Base-by-base conservation (phyloP, 1,140 invertebrate genomes). In the Amphibalanus amphitrite region DNA sequence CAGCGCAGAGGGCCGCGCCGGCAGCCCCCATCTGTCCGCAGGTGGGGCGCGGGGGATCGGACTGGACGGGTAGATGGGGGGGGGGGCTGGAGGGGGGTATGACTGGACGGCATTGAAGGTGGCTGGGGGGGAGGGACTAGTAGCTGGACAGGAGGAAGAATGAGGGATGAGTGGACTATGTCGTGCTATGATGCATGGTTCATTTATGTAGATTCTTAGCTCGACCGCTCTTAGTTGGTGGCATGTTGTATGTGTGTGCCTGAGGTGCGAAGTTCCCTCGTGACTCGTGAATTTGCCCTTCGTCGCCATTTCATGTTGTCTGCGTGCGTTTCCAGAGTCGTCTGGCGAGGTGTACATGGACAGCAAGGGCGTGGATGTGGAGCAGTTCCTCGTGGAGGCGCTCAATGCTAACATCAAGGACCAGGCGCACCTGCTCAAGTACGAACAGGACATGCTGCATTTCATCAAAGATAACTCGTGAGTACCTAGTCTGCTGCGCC, bases 341-440 rank as follows among this genome's bases (percentile, higher is more conserved):
- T 93, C 89, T 79, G 86, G 86, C 30, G 92, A 95, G 74, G 64
- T 65, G 26, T 84, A 84, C 73, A 84, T 81, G 71, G 90, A 92
- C 77, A 88, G 86, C 71, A 89, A 89, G 71, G 89, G 90, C 28
- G 86, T 88, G 47, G 91, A 97, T 81, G 80, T 96, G 71, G 86
- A 90, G 68, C 85, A 87, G 70, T 97, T 97, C 79, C 91, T 97
- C 71, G 88, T 88, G 40, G 90, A 92, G 70, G 95, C 93, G 0
- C 83, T 97, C 70, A 93, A 95, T 80, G 90, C 92, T 78, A 94
- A 91, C 80, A 79, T 85, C 84, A 91, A 93, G 77, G 93, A 97
- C 81, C 82, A 92, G 25, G 85, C 88, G 71, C 87, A 92, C 30
- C 80, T 97, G 72, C 80, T 96, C 17, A 88, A 89, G 77, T 89